Conservation (phyloP, 2,113 vertebrate genomes). For the Aramus guarauna region DNA sequence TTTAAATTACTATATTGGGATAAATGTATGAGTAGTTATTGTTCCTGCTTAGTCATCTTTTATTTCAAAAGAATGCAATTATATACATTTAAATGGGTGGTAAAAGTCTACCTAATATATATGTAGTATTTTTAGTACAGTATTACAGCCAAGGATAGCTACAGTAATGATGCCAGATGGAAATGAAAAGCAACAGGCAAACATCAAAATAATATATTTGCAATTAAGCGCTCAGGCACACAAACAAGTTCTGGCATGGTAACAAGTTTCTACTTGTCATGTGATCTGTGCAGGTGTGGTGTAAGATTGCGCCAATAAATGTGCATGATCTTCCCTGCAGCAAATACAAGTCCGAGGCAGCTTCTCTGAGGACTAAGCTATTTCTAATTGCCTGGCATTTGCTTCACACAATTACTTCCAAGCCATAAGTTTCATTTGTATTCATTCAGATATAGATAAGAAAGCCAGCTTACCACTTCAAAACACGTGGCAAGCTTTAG, state of each 20-base stretch:
- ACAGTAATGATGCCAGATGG: neutral
- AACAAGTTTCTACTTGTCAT: neutral
- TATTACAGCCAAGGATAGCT: neutral
- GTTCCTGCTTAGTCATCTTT: neutral
- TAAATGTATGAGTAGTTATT: neutral
- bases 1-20: neutral
- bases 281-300: neutral
- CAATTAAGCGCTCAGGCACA: neutral
- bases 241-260: neutral
- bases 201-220: neutral
- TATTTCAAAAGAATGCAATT: neutral
- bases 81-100: neutral
- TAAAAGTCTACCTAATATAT: neutral
- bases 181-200: neutral
- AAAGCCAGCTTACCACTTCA: constrained; percentile 84
- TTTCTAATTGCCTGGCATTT: neutral
- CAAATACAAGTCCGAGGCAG: neutral
- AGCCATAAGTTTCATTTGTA: neutral
- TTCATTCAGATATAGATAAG: neutral
- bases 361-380: neutral
- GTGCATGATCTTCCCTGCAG: neutral
- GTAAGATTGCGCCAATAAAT: neutral
- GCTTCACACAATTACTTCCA: neutral
- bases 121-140: neutral
- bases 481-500: constrained; percentile 94